These are phyloP conservation scores for Pseudachorutes palmiensis DNA, from an alignment of 1,140 invertebrate genomes.

Conservation along the genomic window DNA sequence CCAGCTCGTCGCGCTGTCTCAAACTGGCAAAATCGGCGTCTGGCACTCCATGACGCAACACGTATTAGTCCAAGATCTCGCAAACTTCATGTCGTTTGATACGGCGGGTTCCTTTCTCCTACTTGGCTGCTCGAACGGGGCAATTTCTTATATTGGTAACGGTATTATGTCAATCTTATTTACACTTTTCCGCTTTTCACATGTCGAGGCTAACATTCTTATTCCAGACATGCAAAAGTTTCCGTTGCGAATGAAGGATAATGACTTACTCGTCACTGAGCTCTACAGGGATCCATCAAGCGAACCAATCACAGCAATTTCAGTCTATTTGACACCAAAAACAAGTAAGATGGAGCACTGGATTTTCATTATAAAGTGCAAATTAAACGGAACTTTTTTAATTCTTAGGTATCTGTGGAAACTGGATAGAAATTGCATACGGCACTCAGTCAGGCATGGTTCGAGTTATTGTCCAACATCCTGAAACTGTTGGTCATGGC, in stretches of 20 bases:
- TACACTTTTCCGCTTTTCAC: conserved; percentile 17
- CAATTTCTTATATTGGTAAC: conserved; percentile 92
- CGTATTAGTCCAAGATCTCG: conserved; percentile 94
- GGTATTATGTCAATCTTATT: conserved; percentile 23
- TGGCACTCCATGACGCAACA: conserved; percentile 98
- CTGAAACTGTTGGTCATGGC: conserved; percentile 94
- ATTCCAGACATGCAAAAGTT: conserved; percentile 97
- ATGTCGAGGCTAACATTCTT: conserved; percentile 27
- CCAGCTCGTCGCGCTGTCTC: conserved; percentile 86
- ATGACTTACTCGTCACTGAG: conserved; percentile 93
- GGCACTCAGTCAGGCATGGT: conserved; percentile 92
- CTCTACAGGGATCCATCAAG: conserved; percentile 87
- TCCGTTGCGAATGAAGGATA: conserved; percentile 96
- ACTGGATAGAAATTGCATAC: conserved; percentile 99
- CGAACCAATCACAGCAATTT: conserved; percentile 96
- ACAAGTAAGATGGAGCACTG: conserved; percentile 64
- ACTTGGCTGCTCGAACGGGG: conserved; percentile 89
- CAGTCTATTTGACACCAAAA: conserved; percentile 94
- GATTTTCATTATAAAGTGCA: not conserved
- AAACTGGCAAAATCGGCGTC: conserved; percentile 92
- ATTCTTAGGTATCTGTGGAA: conserved; percentile 77
- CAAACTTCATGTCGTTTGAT: conserved; percentile 88
- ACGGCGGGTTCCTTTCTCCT: conserved; percentile 91
- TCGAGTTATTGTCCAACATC: conserved; percentile 86
- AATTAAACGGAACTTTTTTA: conserved; percentile 21